Base-by-base conservation (phyloP, 2,888 invertebrate species). In the Petrolisthes manimaculis region DNA sequence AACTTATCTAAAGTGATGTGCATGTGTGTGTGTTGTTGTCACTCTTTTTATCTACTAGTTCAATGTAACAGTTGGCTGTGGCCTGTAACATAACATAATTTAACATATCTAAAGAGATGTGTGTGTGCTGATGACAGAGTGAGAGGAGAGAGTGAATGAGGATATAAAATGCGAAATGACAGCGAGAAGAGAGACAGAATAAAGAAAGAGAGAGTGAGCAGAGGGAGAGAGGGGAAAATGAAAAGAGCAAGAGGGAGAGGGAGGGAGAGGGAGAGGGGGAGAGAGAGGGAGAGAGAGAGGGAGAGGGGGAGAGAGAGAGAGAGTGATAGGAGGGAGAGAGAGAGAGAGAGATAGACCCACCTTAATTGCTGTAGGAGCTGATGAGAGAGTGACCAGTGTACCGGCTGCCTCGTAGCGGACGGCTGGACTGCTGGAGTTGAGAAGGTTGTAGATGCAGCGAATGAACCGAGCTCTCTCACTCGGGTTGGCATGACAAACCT, bases 361-460 rank as follows among this genome's bases (percentile, higher is more conserved):
- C 94, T 97, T 97, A 91, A 99, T 97, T 8, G 99, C 99, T 12
- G 99, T 98, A 0, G 99, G 99, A 1, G 99, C 99, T 92, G 95
- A 96, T n/a, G 98, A 98, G 14, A 99, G 94, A 0, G 99, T 99
- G 87, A 99, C 97, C 86, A 99, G 95, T 6, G 99, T 99, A 71
- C 99, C 99, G 78, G 99, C 99, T 18, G 99, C 98, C 94, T 99
- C 99, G 93, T 99, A 99, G 61, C 99, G 95, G 55, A 99, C 99
- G 74, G 99, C 99, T 69, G 99, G 97, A 92, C 98, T 98, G 83
- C 95, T 95, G 0, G 99, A 98, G 94, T 99, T 99, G 87, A 99
- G 94, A 90, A 99, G 94, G 93, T 98, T 99, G 93, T 99, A 99
- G 93, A 99, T 99, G 92, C 99, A 99, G 91, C 99, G 96, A 92